phyloP scores from a whole-genome alignment of 1,140 invertebrate genomes.

The Drosophila bifasciata region DNA sequence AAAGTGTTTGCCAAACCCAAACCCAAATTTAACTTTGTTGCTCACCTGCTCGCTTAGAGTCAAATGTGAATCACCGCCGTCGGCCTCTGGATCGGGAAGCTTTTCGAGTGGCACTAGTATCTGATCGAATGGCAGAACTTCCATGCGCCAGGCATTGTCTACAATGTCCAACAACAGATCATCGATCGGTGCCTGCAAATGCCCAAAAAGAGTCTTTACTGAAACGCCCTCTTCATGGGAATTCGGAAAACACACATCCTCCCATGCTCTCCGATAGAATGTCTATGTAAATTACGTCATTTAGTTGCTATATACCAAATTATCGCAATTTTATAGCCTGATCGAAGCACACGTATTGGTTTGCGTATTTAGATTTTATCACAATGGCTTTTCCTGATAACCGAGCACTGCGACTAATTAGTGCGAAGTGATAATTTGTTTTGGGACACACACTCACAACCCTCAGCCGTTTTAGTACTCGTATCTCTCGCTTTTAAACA shows the following conservation, averaged over 20 bases:
- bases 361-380: constrained; percentile 60
- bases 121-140: constrained; percentile 94
- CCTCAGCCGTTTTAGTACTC: constrained; percentile 1
- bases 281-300: constrained; percentile 58
- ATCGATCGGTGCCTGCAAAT: constrained; percentile 85
- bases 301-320: constrained; percentile 10
- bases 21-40: constrained; percentile 9
- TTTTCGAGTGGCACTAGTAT: constrained; percentile 94
- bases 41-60: constrained; percentile 93
- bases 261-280: too few species aligned
- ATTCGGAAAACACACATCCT: background rate
- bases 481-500: background rate
- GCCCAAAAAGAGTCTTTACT: background rate
- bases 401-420: constrained; percentile 54
- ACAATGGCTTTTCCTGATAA: constrained; percentile 68
- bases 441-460: constrained; percentile 10
- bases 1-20: background rate
- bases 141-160: constrained; percentile 94
- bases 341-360: constrained; percentile 43
- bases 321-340: background rate
- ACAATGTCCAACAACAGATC: constrained; percentile 94
- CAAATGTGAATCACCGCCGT: constrained; percentile 95
- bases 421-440: constrained; percentile 46
- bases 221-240: constrained; percentile 28
- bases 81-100: constrained; percentile 96